Percentiles rank a stretch among this genome's conserved stretches.
phyloP scores from a whole-genome alignment of 2,888 invertebrate genomes.

The Luffia ferchaultella region DNA sequence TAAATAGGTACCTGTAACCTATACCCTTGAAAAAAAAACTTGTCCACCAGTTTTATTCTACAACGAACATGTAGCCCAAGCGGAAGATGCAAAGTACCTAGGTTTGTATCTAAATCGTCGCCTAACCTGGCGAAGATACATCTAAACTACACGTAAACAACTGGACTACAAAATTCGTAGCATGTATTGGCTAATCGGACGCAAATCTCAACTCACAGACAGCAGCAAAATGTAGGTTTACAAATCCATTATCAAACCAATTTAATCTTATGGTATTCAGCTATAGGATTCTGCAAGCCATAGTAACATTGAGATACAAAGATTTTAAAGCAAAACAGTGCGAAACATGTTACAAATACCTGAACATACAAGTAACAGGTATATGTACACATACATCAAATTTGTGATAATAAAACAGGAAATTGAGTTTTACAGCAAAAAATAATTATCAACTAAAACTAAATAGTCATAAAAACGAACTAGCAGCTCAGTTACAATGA shows the following conservation, averaged over 20 bases:
- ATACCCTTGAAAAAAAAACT: neutral
- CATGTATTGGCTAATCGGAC: neutral
- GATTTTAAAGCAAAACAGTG: neutral
- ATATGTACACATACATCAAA: neutral
- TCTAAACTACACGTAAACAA: neutral
- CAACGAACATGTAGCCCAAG: neutral
- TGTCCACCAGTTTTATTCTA: neutral
- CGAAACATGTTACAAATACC: neutral
- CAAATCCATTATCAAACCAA: neutral
- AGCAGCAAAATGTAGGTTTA: neutral
- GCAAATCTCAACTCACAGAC: neutral
- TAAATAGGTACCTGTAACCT: neutral
- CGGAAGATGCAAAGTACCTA: neutral
- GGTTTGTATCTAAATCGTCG: neutral
- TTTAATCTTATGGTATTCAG: neutral
- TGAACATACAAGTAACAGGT: neutral
- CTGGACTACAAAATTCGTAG: neutral
- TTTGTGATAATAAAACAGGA: neutral
- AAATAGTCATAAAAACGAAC: too few species aligned
- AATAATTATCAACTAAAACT: too few species aligned
- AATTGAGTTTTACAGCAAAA: neutral
- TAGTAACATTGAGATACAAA: neutral
- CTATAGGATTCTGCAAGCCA: neutral
- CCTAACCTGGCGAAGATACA: neutral
- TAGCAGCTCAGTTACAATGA: too few species aligned